These are phyloP conservation scores for Venusia cambrica DNA, from an alignment of 2,888 invertebrate species.

Conservation along the genomic window DNA sequence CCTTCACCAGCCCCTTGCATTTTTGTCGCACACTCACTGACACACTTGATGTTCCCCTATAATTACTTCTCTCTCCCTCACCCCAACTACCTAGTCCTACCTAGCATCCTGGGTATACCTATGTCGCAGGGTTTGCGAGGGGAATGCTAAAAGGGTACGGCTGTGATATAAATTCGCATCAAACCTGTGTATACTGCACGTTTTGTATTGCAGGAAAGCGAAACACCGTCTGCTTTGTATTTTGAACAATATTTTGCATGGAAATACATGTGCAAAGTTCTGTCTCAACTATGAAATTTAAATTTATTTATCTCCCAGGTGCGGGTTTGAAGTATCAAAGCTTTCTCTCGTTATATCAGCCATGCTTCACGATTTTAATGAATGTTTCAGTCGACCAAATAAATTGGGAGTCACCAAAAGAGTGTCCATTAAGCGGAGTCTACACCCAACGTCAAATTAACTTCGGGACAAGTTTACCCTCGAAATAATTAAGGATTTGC, in stretches of 20 bases:
- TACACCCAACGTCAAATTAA: constrained; percentile 75
- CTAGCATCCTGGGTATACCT: constrained; percentile 58
- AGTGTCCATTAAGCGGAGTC: constrained; percentile 77
- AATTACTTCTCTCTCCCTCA: constrained; percentile 66
- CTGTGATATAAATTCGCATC: constrained; percentile 59
- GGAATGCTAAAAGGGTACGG: constrained; percentile 72
- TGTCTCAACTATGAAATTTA: constrained; percentile 31
- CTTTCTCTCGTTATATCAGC: constrained; percentile 47
- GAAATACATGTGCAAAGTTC: constrained; percentile 24
- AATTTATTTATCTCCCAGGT: constrained; percentile 20
- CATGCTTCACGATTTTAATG: constrained; percentile 61
- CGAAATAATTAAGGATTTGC: constrained; percentile 81
- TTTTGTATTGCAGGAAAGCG: constrained; percentile 39
- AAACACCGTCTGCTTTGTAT: constrained; percentile 49
- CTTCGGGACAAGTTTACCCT: constrained; percentile 77
- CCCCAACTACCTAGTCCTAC: constrained; percentile 55
- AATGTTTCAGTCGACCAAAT: constrained; percentile 69
- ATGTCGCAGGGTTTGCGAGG: constrained; percentile 68
- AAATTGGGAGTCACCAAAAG: constrained; percentile 77
- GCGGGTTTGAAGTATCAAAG: constrained; percentile 43
- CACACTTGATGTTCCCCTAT: constrained; percentile 76
- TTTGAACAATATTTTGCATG: constrained; percentile 46
- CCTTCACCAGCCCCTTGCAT: constrained; percentile 68
- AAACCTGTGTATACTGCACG: constrained; percentile 38
- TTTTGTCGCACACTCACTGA: constrained; percentile 77